Conservation (phyloP, 2,113 vertebrate genomes). For the Delphinapterus leucas region DNA sequence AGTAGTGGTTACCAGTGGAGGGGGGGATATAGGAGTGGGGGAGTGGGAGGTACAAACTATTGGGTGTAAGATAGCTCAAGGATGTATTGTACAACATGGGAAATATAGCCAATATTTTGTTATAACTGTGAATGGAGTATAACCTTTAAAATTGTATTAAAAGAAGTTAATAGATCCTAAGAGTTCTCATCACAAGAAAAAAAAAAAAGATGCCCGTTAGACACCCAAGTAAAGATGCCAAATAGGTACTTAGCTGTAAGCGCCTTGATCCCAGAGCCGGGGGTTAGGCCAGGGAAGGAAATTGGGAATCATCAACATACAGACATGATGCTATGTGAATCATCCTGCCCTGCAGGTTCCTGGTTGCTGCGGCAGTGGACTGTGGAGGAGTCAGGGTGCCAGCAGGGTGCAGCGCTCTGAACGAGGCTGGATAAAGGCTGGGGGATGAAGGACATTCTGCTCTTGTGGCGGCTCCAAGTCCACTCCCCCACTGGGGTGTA, state of each 20-base stretch:
- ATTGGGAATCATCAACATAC: not conserved
- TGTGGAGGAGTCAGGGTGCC: rapidly evolving
- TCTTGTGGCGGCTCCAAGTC: not conserved
- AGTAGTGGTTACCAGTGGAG: not conserved
- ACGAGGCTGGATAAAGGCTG: not conserved
- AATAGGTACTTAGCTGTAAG: not conserved
- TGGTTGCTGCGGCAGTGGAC: not conserved
- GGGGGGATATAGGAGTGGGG: not conserved
- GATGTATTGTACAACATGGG: not conserved
- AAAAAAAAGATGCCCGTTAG: not conserved
- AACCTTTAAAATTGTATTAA: not conserved
- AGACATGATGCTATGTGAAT: not conserved
- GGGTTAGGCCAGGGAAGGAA: not conserved
- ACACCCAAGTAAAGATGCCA: not conserved
- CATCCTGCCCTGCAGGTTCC: not conserved
- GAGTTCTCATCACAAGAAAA: not conserved
- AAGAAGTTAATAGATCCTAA: not conserved
- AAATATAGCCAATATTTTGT: not conserved
- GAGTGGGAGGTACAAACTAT: not conserved
- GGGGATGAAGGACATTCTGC: not conserved
- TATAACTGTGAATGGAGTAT: not conserved
- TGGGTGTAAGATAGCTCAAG: not conserved
- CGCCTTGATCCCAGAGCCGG: not conserved
- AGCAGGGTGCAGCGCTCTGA: not conserved
- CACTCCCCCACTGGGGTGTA: not conserved